These are phyloP conservation scores for Magallana angulata DNA, from an alignment of 1,140 invertebrate genomes.

Conservation along the genomic window DNA sequence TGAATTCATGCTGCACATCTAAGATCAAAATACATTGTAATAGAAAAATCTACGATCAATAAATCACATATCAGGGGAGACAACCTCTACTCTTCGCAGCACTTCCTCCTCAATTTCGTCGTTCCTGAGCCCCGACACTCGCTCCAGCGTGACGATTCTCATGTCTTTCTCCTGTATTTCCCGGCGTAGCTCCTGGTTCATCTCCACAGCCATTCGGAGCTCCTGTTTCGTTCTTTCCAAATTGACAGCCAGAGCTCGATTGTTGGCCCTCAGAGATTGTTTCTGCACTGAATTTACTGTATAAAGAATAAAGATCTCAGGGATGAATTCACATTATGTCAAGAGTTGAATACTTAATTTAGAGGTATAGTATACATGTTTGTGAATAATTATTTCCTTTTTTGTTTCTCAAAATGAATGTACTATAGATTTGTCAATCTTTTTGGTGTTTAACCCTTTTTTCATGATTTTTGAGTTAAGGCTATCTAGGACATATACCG, in stretches of 20 bases:
- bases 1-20: background rate
- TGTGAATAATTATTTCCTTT: background rate
- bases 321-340: background rate
- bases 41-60: background rate
- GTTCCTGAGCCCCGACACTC: conserved; percentile 62
- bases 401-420: background rate
- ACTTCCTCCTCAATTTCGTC: conserved; percentile 67
- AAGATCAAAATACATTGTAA: no score
- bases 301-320: background rate
- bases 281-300: conserved; percentile 45
- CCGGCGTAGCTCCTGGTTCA: conserved; percentile 54
- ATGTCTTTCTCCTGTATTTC: conserved; percentile 57
- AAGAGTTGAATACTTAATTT: background rate
- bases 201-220: conserved; percentile 54
- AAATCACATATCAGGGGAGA: background rate
- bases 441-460: no score
- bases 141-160: conserved; percentile 55
- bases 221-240: conserved; percentile 65
- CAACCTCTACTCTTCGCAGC: conserved; percentile 59
- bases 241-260: conserved; percentile 67
- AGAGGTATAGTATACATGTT: background rate
- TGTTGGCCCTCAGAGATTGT: conserved; percentile 68
- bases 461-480: no score
- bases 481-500: no score
- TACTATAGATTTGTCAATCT: no score